Percentiles rank a stretch among this genome's conserved stretches.
Conservation (phyloP, 2,113 vertebrate genomes). For the Clarias batrachus region DNA sequence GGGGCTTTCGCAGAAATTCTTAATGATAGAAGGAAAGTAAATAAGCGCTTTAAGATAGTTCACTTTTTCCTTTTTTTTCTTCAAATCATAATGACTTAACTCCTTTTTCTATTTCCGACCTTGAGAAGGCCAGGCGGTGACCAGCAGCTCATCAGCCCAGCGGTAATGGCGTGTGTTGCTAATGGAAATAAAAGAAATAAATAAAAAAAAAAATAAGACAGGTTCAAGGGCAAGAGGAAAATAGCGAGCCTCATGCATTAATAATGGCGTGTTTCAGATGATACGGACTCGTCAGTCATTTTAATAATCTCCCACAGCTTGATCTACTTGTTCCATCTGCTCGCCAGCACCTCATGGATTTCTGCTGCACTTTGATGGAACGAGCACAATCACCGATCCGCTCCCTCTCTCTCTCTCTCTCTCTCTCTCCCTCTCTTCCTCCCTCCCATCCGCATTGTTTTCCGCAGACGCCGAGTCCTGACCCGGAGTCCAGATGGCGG, state of each 20-base stretch:
- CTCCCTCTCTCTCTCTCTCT: slow-evolving; percentile 52
- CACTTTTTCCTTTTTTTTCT: slow-evolving; percentile 43
- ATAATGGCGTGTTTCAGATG: slow-evolving; percentile 79
- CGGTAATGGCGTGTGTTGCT: slow-evolving; percentile 53
- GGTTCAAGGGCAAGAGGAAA: slow-evolving; percentile 78
- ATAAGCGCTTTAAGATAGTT: slow-evolving; percentile 64
- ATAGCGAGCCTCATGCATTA: slow-evolving; percentile 78
- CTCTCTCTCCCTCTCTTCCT: background rate
- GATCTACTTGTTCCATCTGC: slow-evolving; percentile 84
- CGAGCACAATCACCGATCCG: slow-evolving; percentile 70
- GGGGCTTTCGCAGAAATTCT: slow-evolving; percentile 61
- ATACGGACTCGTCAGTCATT: slow-evolving; percentile 81
- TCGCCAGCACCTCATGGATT: slow-evolving; percentile 71
- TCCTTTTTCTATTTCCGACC: slow-evolving; percentile 68
- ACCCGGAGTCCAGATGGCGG: slow-evolving; percentile 71
- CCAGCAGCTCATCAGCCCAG: slow-evolving; percentile 70
- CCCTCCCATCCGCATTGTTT: slow-evolving; percentile 32
- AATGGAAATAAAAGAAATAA: slow-evolving; percentile 53
- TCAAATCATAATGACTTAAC: background rate
- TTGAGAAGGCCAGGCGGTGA: slow-evolving; percentile 80
- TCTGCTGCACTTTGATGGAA: slow-evolving; percentile 74
- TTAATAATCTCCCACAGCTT: slow-evolving; percentile 85
- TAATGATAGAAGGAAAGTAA: slow-evolving; percentile 72
- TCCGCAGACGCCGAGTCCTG: background rate
- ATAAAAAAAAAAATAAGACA: slow-evolving; percentile 49